Percentiles rank a stretch among this genome's conserved stretches.
Evolutionary conservation across 2,797 vertebrate genomes (phyloP).

Genomic region (Amniataba percoides): DNA sequence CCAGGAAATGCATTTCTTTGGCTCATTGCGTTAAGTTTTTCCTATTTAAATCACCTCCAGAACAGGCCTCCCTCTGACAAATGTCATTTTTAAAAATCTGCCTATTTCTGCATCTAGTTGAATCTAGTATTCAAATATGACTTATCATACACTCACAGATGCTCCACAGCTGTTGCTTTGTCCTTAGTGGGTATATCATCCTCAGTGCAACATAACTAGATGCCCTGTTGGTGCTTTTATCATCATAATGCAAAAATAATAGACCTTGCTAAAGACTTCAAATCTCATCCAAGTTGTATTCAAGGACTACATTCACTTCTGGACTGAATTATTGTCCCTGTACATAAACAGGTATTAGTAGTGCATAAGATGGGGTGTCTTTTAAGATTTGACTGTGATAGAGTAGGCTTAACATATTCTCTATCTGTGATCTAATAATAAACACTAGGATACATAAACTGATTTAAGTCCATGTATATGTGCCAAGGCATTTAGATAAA

Average conservation of each 20-base stretch:
- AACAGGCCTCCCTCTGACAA: not conserved
- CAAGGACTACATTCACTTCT: constrained; percentile 1
- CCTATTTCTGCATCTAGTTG: not conserved
- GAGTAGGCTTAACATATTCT: not conserved
- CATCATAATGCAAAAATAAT: constrained; percentile 11
- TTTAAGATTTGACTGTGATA: not conserved
- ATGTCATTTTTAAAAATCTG: not conserved
- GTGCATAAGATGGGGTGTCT: not conserved
- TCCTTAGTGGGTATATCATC: constrained; percentile 5
- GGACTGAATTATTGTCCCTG: constrained; percentile 1
- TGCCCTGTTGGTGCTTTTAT: constrained; percentile 4
- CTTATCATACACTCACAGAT: constrained; percentile 6
- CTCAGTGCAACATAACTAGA: constrained; percentile 5
- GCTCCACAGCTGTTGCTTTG: constrained; percentile 16
- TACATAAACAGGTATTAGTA: constrained; percentile 9
- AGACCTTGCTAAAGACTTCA: constrained; percentile 13
- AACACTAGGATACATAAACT: not conserved
- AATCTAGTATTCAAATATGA: constrained; percentile 3
- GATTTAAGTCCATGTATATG: not conserved
- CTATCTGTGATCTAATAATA: constrained; percentile 4
- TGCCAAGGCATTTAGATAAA: not conserved
- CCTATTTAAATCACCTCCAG: not conserved
- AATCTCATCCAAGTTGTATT: constrained; percentile 19
- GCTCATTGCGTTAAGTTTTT: not conserved
- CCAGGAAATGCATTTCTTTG: not conserved